phyloP scores from a whole-genome alignment of 2,888 invertebrate genomes.

The Podotricha telesiphe region DNA sequence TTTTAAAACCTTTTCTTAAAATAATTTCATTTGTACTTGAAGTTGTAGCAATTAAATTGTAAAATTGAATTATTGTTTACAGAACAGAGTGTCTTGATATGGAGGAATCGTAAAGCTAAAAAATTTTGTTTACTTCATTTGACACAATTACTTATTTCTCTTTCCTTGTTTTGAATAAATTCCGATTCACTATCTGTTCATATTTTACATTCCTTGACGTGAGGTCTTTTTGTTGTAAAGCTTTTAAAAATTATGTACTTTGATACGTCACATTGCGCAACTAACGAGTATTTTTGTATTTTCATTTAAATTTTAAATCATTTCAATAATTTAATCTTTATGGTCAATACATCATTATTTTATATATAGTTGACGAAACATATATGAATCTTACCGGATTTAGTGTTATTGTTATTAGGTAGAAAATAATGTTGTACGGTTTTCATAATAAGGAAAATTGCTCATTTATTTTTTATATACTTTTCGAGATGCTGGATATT shows the following conservation, averaged over 20 bases:
- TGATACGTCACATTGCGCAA: not conserved
- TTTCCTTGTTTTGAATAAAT: not conserved
- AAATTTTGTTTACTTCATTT: too few species aligned
- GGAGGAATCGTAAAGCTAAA: too few species aligned
- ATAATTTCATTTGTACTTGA: not conserved
- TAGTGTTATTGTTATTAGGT: not conserved
- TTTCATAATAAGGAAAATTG: not conserved
- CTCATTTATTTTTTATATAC: conserved; percentile 3
- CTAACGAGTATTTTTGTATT: not conserved
- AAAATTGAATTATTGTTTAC: too few species aligned
- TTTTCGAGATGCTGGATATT: not conserved
- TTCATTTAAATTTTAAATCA: not conserved
- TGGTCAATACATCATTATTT: too few species aligned
- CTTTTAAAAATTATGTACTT: not conserved
- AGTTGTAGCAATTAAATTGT: not conserved
- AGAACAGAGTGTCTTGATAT: too few species aligned
- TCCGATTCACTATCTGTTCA: not conserved
- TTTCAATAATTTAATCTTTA: not conserved
- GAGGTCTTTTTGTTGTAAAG: not conserved
- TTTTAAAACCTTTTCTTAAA: not conserved
- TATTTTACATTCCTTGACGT: conserved; percentile 14
- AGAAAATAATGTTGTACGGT: not conserved
- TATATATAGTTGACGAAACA: too few species aligned
- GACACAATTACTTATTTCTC: not conserved
- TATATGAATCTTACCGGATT: not conserved